phyloP scores from a whole-genome alignment of 2,888 invertebrate species.

The Tinea semifulvella region DNA sequence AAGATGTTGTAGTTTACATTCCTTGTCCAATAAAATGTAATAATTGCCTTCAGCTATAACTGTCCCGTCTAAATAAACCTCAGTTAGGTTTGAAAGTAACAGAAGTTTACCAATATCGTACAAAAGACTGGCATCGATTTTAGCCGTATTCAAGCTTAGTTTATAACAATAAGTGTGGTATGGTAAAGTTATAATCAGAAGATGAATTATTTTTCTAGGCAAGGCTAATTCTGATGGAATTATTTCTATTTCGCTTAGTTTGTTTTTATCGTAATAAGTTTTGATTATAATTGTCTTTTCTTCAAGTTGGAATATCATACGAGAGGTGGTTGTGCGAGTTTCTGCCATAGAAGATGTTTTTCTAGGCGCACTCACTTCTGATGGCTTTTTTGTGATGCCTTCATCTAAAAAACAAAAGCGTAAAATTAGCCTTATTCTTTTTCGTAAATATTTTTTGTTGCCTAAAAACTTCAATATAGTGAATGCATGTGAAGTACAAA shows the following conservation, averaged over 20 bases:
- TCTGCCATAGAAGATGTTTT: no score
- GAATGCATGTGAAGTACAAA: no score
- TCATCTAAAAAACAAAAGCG: no score
- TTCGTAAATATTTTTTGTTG: no score
- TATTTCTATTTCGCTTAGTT: constrained; percentile 31
- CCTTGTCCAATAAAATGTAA: constrained; percentile 28
- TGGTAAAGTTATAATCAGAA: constrained; percentile 29
- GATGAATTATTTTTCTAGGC: constrained; percentile 28
- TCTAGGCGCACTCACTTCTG: no score
- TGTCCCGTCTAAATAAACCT: constrained; percentile 36
- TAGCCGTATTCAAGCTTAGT: constrained; percentile 26
- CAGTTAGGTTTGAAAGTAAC: constrained; percentile 33
- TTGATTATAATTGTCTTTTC: constrained; percentile 19
- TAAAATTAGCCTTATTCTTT: no score
- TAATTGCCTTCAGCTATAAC: constrained; percentile 30
- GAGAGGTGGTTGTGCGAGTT: no score
- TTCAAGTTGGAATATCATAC: no score
- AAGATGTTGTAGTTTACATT: constrained; percentile 29
- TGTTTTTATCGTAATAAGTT: constrained; percentile 27
- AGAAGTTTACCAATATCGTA: constrained; percentile 32
- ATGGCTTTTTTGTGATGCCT: no score
- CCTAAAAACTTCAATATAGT: no score
- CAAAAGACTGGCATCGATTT: constrained; percentile 23
- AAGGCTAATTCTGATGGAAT: constrained; percentile 20
- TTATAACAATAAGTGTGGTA: constrained; percentile 31